A percentile compares a stretch with the other conserved stretches of the same genome.
Conservation (phyloP, 1,140 invertebrate species). For the Drosophila tropicalis region DNA sequence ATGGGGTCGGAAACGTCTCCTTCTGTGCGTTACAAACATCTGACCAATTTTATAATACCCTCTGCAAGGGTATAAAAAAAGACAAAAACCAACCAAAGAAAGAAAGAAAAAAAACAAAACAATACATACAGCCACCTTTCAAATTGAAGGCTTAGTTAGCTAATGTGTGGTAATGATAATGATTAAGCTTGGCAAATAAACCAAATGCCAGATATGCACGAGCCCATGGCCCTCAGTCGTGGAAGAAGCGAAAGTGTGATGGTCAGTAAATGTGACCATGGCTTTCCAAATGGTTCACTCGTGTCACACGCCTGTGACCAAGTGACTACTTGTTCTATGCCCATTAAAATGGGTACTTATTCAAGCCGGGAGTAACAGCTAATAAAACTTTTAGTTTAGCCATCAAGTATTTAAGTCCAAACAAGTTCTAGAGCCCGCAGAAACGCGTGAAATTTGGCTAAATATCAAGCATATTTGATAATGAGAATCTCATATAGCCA, state of each 20-base stretch:
- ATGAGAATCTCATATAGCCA: slow-evolving; percentile 49
- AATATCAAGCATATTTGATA: slow-evolving; percentile 51
- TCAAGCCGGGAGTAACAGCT: slow-evolving; percentile 11
- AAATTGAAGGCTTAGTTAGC: slow-evolving; percentile 70
- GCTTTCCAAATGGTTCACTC: slow-evolving; percentile 51
- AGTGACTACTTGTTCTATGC: slow-evolving; percentile 5
- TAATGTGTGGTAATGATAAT: slow-evolving; percentile 79
- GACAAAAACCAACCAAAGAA: slow-evolving; percentile 10
- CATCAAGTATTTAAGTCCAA: slow-evolving; percentile 53
- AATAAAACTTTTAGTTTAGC: slow-evolving; percentile 31
- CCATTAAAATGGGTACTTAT: slow-evolving; percentile 26
- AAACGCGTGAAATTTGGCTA: slow-evolving; percentile 58
- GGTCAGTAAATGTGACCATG: slow-evolving; percentile 42
- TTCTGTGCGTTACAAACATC: too few species aligned
- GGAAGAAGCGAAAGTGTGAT: slow-evolving; percentile 35
- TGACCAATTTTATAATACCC: too few species aligned
- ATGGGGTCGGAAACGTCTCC: too few species aligned
- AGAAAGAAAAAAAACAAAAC: slow-evolving; percentile 31
- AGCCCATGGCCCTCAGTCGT: slow-evolving; percentile 25
- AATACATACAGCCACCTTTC: slow-evolving; percentile 67
- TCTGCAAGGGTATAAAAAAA: too few species aligned
- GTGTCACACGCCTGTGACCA: slow-evolving; percentile 17
- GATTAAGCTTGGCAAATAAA: slow-evolving; percentile 71
- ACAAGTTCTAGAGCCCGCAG: slow-evolving; percentile 48
- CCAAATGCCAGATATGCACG: slow-evolving; percentile 52